These are phyloP conservation scores for Colinus virginianus DNA, from an alignment of 2,113 vertebrate genomes.

Conservation along the genomic window DNA sequence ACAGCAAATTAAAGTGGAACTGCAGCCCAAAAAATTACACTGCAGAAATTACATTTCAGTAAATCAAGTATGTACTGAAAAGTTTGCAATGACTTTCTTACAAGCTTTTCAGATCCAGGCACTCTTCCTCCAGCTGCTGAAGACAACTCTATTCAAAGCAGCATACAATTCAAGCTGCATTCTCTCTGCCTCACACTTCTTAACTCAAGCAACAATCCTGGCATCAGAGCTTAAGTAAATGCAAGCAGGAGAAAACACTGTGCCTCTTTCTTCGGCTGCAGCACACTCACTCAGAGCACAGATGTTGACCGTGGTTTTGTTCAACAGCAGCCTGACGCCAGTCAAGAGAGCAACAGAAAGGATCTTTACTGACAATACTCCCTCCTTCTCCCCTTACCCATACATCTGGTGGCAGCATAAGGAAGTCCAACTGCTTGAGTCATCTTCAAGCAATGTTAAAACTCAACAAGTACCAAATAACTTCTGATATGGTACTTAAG, in stretches of 20 bases:
- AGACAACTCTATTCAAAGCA: not conserved
- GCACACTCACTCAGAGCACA: not conserved
- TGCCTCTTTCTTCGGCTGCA: not conserved
- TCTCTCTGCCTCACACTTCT: not conserved
- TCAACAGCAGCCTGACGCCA: not conserved
- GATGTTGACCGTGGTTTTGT: not conserved
- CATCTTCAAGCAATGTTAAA: conserved; percentile 59
- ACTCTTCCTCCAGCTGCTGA: conserved; percentile 14
- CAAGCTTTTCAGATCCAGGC: not conserved
- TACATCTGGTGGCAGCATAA: conserved; percentile 33
- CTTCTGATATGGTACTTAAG: conserved; percentile 66
- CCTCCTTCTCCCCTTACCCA: not conserved
- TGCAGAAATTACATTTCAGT: conserved; percentile 29
- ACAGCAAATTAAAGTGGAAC: conserved; percentile 47
- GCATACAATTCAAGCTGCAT: not conserved
- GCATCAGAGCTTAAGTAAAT: not conserved
- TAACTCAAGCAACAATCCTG: not conserved
- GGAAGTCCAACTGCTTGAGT: conserved; percentile 52
- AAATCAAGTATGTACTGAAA: not conserved
- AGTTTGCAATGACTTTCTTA: conserved; percentile 34
- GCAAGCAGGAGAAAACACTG: not conserved
- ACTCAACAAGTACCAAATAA: conserved; percentile 61
- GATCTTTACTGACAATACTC: not conserved
- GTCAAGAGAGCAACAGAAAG: not conserved
- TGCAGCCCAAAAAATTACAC: conserved; percentile 29